These are phyloP conservation scores for Microctenopoma lineatum DNA, from an alignment of 2,797 vertebrate species.

Conservation along the genomic window DNA sequence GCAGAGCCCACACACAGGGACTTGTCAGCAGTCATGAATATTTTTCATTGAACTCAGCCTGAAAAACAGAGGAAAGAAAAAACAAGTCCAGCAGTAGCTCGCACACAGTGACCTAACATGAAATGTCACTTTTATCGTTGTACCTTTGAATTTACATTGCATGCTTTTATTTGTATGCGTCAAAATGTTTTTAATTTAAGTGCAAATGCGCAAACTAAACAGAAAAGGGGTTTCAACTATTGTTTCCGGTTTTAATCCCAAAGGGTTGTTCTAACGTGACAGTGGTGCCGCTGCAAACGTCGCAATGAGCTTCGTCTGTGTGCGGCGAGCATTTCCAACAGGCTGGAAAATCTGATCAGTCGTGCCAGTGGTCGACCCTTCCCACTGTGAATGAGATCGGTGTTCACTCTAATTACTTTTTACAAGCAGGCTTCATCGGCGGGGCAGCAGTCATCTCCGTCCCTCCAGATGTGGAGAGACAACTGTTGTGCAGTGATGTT, in stretches of 20 bases:
- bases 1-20: conserved; percentile 63
- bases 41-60: conserved; percentile 60
- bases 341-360: conserved; percentile 51
- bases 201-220: conserved; percentile 16
- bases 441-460: not conserved
- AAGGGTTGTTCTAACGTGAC: conserved; percentile 39
- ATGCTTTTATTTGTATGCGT: conserved; percentile 16
- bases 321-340: conserved; percentile 24
- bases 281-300: conserved; percentile 10
- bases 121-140: conserved; percentile 35
- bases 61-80: conserved; percentile 35
- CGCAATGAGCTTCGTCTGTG: conserved; percentile 14
- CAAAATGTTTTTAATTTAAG: conserved; percentile 33
- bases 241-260: conserved; percentile 11
- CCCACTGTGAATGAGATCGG: conserved; percentile 32
- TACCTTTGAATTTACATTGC: conserved; percentile 41
- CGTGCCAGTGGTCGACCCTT: conserved; percentile 39
- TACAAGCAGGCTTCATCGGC: conserved; percentile 23
- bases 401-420: conserved; percentile 52
- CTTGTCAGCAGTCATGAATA: conserved; percentile 68
- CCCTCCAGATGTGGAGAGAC: conserved; percentile 18
- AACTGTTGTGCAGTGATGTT: conserved; percentile 14
- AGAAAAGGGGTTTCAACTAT: conserved; percentile 3
- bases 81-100: conserved; percentile 43
- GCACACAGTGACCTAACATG: conserved; percentile 12